Evolutionary conservation across 1,140 invertebrate species (phyloP), one percentile per base, ranked within the genome.

Genomic region (Proctacanthus coquilletti): DNA sequence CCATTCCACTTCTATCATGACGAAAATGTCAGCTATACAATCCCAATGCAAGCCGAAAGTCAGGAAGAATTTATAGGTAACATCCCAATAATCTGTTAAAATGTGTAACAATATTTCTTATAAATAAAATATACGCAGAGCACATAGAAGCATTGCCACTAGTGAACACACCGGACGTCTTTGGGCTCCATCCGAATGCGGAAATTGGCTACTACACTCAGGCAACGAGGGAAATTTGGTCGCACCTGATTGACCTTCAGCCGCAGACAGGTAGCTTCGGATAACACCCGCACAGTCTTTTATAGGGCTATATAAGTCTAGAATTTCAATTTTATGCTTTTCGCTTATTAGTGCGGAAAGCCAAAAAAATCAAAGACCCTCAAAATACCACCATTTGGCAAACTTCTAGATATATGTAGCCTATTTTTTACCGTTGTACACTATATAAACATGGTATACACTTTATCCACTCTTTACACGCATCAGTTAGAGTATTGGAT

Each of bases 191-290:
- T 64, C 70, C 80, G 23, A 95, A 94, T 64, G 87, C 86, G 5
- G 87, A 93, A 69, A 92, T 93, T 53, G 77, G 77, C n/a, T 84
- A 84, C 56, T 89, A 87, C 54, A 88, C 83, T 25, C 72, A 82
- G 58, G 79, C 83, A 1, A 77, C 80, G 4, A 75, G 77, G 47
- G 75, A 77, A 49, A 85, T 92, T 66, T 91, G 84, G 84, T 66
- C 47, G 30, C 73, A 83, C 59, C 64, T 93, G 32, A 77, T 88
- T 45, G 80, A 88, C 49, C 61, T 91, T 20, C 86, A 92, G 53
- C 86, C 87, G 14, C 83, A 88, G 64, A 81, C 80, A 36, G 76
- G 83, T 81, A 61, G 63, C 34, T 33, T 25, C 25, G 42, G 39
- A 38, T 39, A 37, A 38, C 14, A 32, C 14, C 2, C 19, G 21